Evolutionary conservation across 2,797 vertebrate genomes (phyloP), one percentile per base, ranked within the genome.

Genomic region (Margarornis squamiger): DNA sequence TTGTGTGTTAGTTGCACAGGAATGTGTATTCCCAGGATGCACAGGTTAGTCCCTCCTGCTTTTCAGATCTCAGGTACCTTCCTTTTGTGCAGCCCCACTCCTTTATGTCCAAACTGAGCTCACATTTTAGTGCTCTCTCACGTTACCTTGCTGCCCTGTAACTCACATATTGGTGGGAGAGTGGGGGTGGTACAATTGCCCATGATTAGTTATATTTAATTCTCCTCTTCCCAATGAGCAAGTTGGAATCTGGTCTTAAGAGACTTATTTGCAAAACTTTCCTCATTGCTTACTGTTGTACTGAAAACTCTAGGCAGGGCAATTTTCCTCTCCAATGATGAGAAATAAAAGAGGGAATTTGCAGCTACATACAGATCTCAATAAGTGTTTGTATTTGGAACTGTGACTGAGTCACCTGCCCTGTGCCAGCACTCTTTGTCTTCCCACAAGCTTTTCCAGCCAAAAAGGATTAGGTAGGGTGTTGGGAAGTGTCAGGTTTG

Each of bases 401-500:
- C 48, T 22, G 3, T 29, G 49, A 58, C 58, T 0, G 0, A 45
- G 49, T 83, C 61, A 72, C 29, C 66, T 91, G 65, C 62, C 59
- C n/a, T 23, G 14, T 72, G 68, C 71, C 54, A 80, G 45, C 45
- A 57, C 49, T 9, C 30, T 66, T 81, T 6, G 41, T 52, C 43
- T 80, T 81, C 71, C 79, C 81, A n/a, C n/a, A 49, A 32, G 38
- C 49, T 65, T 84, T 88, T 83, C 36, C 38, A 68, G 68, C 57
- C 73, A 55, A 49, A 88, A 77, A 49, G 38, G 57, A 59, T 86
- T 27, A 71, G 52, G 65, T 7, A 7, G 17, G 34, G 11, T 78
- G 23, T 43, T 86, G 61, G 52, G 45, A 85, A 83, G 49, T 26
- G n/a, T 51, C 76, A 84, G 38, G 20, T 93, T 72, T 85, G 18